Percentiles rank a stretch among this genome's conserved stretches.
phyloP scores from a whole-genome alignment of 2,888 invertebrate species.

The Erpobdella octoculata region DNA sequence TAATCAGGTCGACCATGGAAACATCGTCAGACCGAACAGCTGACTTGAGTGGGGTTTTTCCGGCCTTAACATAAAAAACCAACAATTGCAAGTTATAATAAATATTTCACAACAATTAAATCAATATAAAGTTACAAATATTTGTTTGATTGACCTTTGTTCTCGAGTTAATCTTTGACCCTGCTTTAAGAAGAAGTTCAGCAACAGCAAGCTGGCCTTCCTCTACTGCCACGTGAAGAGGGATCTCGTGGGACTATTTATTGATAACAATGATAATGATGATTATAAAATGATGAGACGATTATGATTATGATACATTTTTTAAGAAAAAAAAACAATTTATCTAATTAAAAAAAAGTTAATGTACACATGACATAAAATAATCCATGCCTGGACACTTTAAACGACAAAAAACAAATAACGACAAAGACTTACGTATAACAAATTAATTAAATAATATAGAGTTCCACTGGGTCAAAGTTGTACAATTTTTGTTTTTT shows the following conservation, averaged over 20 bases:
- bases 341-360: too few relatives aligned
- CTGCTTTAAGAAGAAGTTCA: conserved; percentile 57
- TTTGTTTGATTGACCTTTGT: conserved; percentile 64
- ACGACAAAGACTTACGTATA: too few relatives aligned
- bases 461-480: too few relatives aligned
- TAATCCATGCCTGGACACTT: too few relatives aligned
- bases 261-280: not conserved
- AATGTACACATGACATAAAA: too few relatives aligned
- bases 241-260: conserved; percentile 58
- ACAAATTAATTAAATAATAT: too few relatives aligned
- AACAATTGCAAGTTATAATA: not conserved
- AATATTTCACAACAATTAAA: too few relatives aligned
- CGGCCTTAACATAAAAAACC: conserved; percentile 53
- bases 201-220: conserved; percentile 65
- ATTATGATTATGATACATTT: not conserved
- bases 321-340: too few relatives aligned
- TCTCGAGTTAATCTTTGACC: conserved; percentile 42
- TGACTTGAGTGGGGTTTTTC: conserved; percentile 66
- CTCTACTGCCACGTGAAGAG: conserved; percentile 69
- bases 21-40: conserved; percentile 74
- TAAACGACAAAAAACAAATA: too few relatives aligned
- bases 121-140: too few relatives aligned
- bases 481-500: too few relatives aligned
- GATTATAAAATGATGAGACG: not conserved
- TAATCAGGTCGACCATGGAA: conserved; percentile 72